Base-by-base conservation (phyloP, 2,113 vertebrate species). In the Scomber scombrus region DNA sequence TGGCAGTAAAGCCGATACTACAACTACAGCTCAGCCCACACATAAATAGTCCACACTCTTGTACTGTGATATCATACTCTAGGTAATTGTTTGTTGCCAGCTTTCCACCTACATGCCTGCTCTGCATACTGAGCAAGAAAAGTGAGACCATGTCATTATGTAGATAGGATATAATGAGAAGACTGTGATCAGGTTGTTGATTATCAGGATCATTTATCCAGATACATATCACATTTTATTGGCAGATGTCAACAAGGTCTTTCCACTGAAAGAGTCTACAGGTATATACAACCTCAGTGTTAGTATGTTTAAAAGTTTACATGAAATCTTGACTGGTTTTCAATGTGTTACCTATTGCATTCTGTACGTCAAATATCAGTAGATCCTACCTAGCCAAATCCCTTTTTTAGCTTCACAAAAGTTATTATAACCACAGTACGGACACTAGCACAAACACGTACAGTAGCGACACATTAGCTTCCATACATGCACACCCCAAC, bases 371-470 rank as follows among this genome's bases (percentile, higher is more conserved):
- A 60, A 50, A 55, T 50, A 29, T 31, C 47, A 56, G n/a, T 5
- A 45, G 26, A 62, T 26, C 11, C 29, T 52, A 11, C 2, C 50
- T 15, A 34, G 18, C 21, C 9, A 55, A 60, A 71, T 63, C 14
- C 14, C 4, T 14, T 66, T 4, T 15, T 52, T 11, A 34, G 26
- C 6, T 75, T 40, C 34, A 40, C 7, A 40, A 40, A 40, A 40
- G 34, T 40, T 19, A 0, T 0, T 5, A n/a, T 1, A 49, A 50
- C n/a, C 46, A 70, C 60, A 56, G 18, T 5, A 52, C 12, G 19
- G 66, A 75, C 50, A 78, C 23, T 62, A 21, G 34, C 46, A 80
- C 34, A 84, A 60, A 63, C 75, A 45, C 21, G 10, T n/a, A n/a
- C n/a, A n/a, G n/a, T 52, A 78, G 64, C 62, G 49, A n/a, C 45